A percentile compares a stretch with the other conserved stretches of the same genome.
These are phyloP conservation scores for Ophioderma brevispina DNA, from an alignment of 35 echinoderm and acorn worm species.

Conservation along the genomic window DNA sequence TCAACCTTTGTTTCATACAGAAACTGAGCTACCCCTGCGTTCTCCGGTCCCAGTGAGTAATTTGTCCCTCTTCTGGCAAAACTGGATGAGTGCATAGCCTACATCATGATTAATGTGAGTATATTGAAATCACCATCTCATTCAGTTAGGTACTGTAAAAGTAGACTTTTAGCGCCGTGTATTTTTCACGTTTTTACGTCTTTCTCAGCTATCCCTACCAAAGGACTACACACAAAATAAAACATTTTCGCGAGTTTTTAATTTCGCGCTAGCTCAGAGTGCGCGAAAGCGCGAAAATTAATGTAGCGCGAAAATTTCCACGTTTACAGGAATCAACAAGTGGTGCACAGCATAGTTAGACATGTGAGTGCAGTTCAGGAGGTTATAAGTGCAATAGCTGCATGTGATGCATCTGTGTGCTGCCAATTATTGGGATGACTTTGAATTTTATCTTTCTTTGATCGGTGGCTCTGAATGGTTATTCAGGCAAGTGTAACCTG, in stretches of 20 bases:
- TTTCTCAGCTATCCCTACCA: not conserved
- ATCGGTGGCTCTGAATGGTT: too few relatives aligned
- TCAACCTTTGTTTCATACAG: slow-evolving; percentile 35
- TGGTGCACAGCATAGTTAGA: not conserved
- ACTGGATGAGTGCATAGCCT: slow-evolving; percentile 95
- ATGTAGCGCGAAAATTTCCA: too few relatives aligned
- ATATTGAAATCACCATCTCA: too few relatives aligned
- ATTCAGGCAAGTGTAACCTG: too few relatives aligned
- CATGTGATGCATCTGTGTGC: not conserved
- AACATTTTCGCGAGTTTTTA: too few relatives aligned
- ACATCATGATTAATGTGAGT: slow-evolving; percentile 97
- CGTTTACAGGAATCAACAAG: not conserved
- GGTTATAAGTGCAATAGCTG: not conserved
- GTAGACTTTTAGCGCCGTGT: not conserved
- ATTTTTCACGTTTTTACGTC: not conserved
- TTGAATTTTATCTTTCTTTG: too few relatives aligned
- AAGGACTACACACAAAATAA: too few relatives aligned
- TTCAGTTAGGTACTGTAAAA: not conserved
- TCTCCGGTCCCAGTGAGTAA: slow-evolving; percentile 89
- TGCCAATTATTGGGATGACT: too few relatives aligned
- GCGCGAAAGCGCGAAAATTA: too few relatives aligned
- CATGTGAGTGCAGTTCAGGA: not conserved
- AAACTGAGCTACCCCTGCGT: slow-evolving; percentile 92
- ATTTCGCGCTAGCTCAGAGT: too few relatives aligned
- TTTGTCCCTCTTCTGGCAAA: slow-evolving; percentile 94